Evolutionary conservation across 2,888 invertebrate species (phyloP), one percentile per base, ranked within the genome.

Genomic region (Ptilodon capucinus): DNA sequence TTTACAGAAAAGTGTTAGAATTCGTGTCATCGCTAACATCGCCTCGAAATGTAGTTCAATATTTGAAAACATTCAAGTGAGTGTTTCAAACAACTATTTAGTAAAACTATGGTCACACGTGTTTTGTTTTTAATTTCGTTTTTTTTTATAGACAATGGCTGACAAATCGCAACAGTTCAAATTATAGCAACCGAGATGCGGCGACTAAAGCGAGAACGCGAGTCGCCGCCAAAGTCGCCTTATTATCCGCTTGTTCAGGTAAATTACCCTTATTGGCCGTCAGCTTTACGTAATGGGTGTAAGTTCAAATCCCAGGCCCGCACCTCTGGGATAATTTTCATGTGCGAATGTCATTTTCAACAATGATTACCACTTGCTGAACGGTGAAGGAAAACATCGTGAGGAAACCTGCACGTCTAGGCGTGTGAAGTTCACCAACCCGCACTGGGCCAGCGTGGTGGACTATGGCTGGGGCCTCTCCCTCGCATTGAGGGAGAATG

Each of bases 21-120:
- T 95, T 96, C 69, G 97, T 98, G 1, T 95, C 96, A 18, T 94
- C 94, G 54, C 87, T 97, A 66, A 98, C 98, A 0, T 96, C 97
- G 57, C 97, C 97, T 0, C 94, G 95, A 56, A 97, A 97, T 74
- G 95, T 98, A 38, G 96, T 97, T 1, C 95, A 95, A 70, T 97
- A 97, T 84, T 91, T 98, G 51, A 94, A 94, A 76, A 92, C 94
- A 21, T 95, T 98, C 76, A 96, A 96, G 97, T 97, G 79, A 92
- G 94, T 88, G 56, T 48, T 17, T 46, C 4, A 9, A 4, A 18
- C 34, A 40, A 7, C 11, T 5, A n/a, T n/a, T n/a, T 19, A 23
- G 23, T 23, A 23, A 6, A 23, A 23, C 8, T 23, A 23, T 23
- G 8, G 4, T 23, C 23, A 23, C 8, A 23, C 23, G 8, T 6